These are phyloP conservation scores for Rhea pennata DNA, from an alignment of 2,113 vertebrate genomes.

Conservation along the genomic window DNA sequence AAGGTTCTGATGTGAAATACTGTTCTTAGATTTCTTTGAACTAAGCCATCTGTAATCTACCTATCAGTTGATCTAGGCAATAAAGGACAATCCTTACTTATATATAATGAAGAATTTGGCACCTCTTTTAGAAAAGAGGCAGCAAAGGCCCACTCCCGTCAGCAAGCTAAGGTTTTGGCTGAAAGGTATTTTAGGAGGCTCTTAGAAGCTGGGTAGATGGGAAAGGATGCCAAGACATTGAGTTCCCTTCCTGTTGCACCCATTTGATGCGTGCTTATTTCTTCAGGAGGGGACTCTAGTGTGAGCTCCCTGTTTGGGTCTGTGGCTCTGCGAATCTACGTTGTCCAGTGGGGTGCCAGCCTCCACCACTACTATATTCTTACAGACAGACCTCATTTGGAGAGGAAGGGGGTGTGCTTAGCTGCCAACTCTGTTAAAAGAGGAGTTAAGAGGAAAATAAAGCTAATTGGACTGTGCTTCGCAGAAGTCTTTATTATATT, in stretches of 20 bases:
- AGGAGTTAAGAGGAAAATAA: slow-evolving; percentile 54
- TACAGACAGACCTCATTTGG: slow-evolving; percentile 1
- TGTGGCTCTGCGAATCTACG: background rate
- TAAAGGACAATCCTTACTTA: background rate
- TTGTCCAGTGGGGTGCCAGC: background rate
- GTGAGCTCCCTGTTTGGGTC: background rate
- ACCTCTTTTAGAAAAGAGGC: background rate
- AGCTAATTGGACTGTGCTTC: slow-evolving; percentile 40
- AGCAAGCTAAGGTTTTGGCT: background rate
- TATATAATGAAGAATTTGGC: background rate
- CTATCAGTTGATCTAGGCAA: background rate
- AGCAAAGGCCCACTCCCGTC: background rate
- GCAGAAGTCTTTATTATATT: slow-evolving; percentile 37
- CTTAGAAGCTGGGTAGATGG: background rate
- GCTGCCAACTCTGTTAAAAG: slow-evolving; percentile 38
- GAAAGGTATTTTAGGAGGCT: background rate
- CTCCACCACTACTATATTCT: background rate
- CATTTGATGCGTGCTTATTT: background rate
- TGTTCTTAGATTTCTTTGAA: background rate
- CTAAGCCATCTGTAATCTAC: background rate
- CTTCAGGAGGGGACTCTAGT: background rate
- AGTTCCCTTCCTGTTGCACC: slow-evolving; percentile 4
- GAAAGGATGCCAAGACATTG: background rate
- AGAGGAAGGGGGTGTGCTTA: background rate
- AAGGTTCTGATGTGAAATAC: background rate